These are phyloP conservation scores for Amphiprion clarkii DNA, from an alignment of 2,797 vertebrate species.

Conservation along the genomic window DNA sequence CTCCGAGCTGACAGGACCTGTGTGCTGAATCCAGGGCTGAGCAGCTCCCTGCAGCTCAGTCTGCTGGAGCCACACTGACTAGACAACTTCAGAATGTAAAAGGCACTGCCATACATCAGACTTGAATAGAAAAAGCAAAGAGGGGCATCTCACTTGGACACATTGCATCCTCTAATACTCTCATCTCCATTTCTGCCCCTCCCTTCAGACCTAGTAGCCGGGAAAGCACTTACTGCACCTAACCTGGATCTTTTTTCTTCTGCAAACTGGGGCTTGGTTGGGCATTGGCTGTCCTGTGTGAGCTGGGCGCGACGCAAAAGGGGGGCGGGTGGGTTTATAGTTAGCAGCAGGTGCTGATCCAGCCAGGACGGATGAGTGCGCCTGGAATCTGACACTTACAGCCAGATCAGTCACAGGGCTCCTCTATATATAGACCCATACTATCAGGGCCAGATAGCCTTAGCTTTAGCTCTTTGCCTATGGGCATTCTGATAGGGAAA, in stretches of 20 bases:
- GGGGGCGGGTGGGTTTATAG: constrained; percentile 82
- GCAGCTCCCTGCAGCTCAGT: constrained; percentile 50
- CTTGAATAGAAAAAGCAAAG: constrained; percentile 63
- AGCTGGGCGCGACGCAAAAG: constrained; percentile 49
- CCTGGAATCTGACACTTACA: constrained; percentile 88
- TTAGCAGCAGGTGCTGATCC: constrained; percentile 90
- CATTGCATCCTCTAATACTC: constrained; percentile 58
- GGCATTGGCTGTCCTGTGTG: constrained; percentile 69
- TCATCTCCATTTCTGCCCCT: constrained; percentile 75
- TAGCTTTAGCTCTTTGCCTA: constrained; percentile 55
- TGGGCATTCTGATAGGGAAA: constrained; percentile 37
- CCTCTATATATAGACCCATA: constrained; percentile 89
- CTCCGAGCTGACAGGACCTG: constrained; percentile 39
- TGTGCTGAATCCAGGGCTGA: constrained; percentile 38
- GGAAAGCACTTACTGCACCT: constrained; percentile 65
- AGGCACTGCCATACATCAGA: constrained; percentile 64
- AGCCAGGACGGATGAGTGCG: constrained; percentile 78
- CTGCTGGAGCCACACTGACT: constrained; percentile 51
- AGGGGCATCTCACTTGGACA: constrained; percentile 58
- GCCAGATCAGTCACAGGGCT: constrained; percentile 85
- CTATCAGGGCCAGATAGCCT: constrained; percentile 80
- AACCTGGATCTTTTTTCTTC: constrained; percentile 76
- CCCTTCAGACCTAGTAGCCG: constrained; percentile 63
- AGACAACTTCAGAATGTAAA: constrained; percentile 58
- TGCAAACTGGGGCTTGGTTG: constrained; percentile 66